Evolutionary conservation across 1,140 invertebrate genomes (phyloP).

Genomic region (Linepithema humile): DNA sequence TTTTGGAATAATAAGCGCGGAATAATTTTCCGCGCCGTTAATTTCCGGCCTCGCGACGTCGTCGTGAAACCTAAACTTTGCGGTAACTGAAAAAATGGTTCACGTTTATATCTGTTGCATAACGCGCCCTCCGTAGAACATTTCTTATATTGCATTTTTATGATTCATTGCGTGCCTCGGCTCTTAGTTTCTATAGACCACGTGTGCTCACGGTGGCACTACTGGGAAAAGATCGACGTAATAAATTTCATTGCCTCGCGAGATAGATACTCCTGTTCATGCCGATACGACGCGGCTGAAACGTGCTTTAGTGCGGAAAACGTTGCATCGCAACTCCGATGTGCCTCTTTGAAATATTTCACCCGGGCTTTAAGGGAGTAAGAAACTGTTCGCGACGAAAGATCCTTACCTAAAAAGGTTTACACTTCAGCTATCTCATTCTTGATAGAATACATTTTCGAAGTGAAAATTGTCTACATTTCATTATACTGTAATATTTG

Average conservation of each 20-base stretch:
- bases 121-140: neutral
- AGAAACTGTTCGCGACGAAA: constrained; percentile 15
- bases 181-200: neutral
- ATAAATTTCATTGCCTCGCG: constrained; percentile 39
- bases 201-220: neutral
- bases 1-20: constrained; percentile 18
- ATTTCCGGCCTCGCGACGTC: neutral
- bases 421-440: neutral
- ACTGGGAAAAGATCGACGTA: neutral
- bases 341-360: constrained; percentile 35
- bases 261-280: constrained; percentile 31
- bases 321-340: neutral
- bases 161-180: constrained; percentile 2
- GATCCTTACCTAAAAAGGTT: constrained; percentile 1
- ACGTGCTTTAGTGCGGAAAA: constrained; percentile 32
- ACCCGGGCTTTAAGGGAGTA: neutral
- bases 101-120: neutral
- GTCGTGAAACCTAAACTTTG: neutral
- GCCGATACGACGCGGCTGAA: constrained; percentile 21
- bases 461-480: neutral
- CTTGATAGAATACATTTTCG: neutral
- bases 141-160: constrained; percentile 6
- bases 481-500: neutral
- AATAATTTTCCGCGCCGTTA: constrained; percentile 13
- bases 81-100: neutral